Conservation (phyloP, 2,888 invertebrate genomes). For the Cephus spinipes region DNA sequence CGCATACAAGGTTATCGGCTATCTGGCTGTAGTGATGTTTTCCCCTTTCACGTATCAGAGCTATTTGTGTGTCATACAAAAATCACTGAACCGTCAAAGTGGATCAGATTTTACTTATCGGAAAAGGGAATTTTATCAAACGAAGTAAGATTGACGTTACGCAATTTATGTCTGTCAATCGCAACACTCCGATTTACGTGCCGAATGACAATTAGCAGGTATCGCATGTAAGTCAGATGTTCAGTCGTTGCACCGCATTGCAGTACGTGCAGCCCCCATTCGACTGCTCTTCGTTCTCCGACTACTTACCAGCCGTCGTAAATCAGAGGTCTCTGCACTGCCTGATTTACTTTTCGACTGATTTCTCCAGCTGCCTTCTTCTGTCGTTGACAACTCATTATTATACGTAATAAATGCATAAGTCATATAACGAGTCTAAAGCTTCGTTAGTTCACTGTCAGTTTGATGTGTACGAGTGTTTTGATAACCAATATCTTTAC, state of each 20-base stretch:
- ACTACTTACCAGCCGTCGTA: not conserved
- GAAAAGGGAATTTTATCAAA: not conserved
- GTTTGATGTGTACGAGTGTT: too few relatives aligned
- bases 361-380: not conserved
- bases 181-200: not conserved
- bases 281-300: not conserved
- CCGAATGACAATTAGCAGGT: not conserved
- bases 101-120: not conserved
- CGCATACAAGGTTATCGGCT: too few relatives aligned
- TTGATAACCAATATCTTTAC: not conserved
- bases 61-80: not conserved
- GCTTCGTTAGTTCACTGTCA: not conserved
- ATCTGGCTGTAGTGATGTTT: not conserved
- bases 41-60: too few relatives aligned
- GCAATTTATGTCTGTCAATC: not conserved
- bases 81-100: not conserved
- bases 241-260: not conserved
- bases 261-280: not conserved
- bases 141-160: not conserved
- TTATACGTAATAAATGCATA: too few relatives aligned
- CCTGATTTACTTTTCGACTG: not conserved
- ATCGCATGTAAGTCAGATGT: not conserved
- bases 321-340: not conserved
- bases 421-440: not conserved
- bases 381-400: not conserved